Evolutionary conservation across 2,888 invertebrate species (phyloP).

Genomic region (Melanostoma scalare): DNA sequence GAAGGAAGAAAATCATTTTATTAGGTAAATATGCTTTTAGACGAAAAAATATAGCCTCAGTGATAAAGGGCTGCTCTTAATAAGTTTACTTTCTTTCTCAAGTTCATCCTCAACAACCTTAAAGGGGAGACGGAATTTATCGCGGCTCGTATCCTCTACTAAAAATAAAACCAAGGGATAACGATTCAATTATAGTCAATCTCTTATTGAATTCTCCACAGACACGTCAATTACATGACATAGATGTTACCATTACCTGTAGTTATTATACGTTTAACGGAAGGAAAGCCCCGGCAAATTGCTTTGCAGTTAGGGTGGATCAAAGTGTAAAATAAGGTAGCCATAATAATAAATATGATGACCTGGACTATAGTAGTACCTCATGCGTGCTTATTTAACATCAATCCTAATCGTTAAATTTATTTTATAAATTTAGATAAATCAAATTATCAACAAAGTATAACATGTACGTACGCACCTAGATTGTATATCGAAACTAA

Average conservation of each 20-base stretch:
- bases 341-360: too few relatives aligned
- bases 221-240: slow-evolving; percentile 28
- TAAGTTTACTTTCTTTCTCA: too few relatives aligned
- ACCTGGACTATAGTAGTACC: too few relatives aligned
- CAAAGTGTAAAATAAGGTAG: too few relatives aligned
- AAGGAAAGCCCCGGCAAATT: slow-evolving; percentile 22
- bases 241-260: not conserved
- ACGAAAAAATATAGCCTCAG: too few relatives aligned
- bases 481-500: slow-evolving; percentile 29
- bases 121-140: not conserved
- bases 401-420: too few relatives aligned
- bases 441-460: slow-evolving; percentile 25
- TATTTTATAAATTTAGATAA: slow-evolving; percentile 28
- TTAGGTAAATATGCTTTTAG: too few relatives aligned
- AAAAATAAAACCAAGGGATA: not conserved
- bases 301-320: not conserved
- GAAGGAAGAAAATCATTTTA: too few relatives aligned
- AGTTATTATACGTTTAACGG: slow-evolving; percentile 35
- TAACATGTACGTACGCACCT: not conserved
- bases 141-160: not conserved
- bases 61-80: too few relatives aligned
- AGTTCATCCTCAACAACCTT: too few relatives aligned
- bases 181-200: slow-evolving; percentile 37
- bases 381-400: too few relatives aligned
- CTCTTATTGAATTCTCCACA: slow-evolving; percentile 13